Conservation (phyloP, 2,113 vertebrate genomes). For the Tychaedon coryphoeus region DNA sequence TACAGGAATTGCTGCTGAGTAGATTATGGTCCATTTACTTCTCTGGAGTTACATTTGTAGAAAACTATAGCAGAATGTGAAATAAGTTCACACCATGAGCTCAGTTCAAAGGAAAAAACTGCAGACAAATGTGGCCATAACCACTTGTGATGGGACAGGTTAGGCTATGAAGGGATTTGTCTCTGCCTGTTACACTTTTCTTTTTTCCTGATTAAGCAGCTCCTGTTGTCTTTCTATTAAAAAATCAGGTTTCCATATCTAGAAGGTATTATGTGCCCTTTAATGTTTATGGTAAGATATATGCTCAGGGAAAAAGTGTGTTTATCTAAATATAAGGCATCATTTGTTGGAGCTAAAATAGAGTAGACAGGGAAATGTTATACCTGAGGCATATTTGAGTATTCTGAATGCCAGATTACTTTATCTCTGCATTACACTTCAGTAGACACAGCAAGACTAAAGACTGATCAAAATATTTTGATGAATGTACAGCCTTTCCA, state of each 20-base stretch:
- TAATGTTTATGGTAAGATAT: neutral
- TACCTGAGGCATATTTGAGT: neutral
- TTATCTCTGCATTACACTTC: neutral
- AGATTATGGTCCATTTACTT: neutral
- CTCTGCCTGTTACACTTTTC: neutral
- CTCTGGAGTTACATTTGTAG: neutral
- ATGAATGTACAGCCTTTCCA: neutral
- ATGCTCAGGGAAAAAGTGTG: neutral
- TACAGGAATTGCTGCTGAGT: neutral
- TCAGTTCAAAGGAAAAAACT: neutral
- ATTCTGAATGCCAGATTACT: neutral
- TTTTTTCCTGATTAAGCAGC: neutral
- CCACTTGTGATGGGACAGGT: neutral
- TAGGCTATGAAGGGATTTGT: neutral
- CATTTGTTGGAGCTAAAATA: neutral
- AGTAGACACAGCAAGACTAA: neutral
- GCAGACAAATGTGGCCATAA: neutral
- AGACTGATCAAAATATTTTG: neutral
- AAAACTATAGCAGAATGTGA: neutral
- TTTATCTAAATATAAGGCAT: neutral
- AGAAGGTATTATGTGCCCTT: neutral
- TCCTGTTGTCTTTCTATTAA: neutral
- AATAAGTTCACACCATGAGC: neutral
- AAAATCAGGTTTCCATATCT: neutral
- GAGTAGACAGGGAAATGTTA: neutral